Percentiles rank a stretch among this genome's conserved stretches.
Evolutionary conservation across 2,888 invertebrate species (phyloP).

Genomic region (Phyllotreta cruciferae): DNA sequence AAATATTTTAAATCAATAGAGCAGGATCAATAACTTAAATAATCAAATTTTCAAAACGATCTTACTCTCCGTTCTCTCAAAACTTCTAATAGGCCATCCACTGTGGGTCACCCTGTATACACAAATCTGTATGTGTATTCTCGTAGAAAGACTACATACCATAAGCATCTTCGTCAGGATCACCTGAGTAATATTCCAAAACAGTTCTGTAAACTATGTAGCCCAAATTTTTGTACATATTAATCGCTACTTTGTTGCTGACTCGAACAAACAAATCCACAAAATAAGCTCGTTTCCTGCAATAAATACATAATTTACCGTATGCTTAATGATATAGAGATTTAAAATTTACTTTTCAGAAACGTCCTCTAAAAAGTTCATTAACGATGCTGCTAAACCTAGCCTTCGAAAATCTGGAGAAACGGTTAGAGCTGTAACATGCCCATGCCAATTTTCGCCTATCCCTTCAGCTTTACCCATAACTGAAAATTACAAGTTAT

Average conservation of each 20-base stretch:
- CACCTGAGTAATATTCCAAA: constrained; percentile 97
- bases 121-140: too few relatives aligned
- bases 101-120: too few relatives aligned
- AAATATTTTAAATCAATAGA: too few relatives aligned
- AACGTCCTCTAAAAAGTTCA: constrained; percentile 93
- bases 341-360: constrained; percentile 83
- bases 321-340: not conserved
- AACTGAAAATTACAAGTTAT: constrained; percentile 68
- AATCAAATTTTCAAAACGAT: too few relatives aligned
- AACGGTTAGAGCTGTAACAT: constrained; percentile 97
- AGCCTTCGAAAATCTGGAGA: constrained; percentile 92
- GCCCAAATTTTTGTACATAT: constrained; percentile 95
- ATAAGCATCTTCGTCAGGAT: constrained; percentile 98
- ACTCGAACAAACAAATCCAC: constrained; percentile 98
- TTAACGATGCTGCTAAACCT: constrained; percentile 90
- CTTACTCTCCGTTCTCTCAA: too few relatives aligned
- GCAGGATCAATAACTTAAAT: too few relatives aligned
- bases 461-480: constrained; percentile 99
- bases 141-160: constrained; percentile 66
- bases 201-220: constrained; percentile 97
- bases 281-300: constrained; percentile 93
- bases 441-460: constrained; percentile 98
- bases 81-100: too few relatives aligned
- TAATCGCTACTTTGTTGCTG: constrained; percentile 95
- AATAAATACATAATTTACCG: constrained; percentile 50